Evolutionary conservation across 53 echinoderm and acorn worm genomes (phyloP), one percentile per base, ranked within the genome.

Genomic region (Glandiceps talaboti): DNA sequence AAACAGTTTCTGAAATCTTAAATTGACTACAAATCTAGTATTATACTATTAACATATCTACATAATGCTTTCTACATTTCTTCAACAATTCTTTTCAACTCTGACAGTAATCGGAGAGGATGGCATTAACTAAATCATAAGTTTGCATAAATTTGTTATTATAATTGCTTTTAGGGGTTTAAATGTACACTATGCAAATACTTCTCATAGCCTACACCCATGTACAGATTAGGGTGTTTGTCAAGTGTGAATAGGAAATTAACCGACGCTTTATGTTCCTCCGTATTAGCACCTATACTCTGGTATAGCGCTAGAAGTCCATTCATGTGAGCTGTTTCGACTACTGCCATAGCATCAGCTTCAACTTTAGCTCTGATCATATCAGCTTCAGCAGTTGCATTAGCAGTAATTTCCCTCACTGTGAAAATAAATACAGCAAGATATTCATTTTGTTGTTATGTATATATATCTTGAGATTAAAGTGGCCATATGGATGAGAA

Each of bases 251-350:
- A 30, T 31, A 91, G 83, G 88, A 88, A 88, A 75, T 91, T 83
- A 26, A 91, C 31, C 0, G 91, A 91, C 29, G 91, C 83, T 76
- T 88, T 91, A 86, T 91, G 91, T 26, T 86, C 78, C 31, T 88
- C 83, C 14, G 83, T 80, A 0, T 14, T 73, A 10, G 85, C 79
- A 29, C 78, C 73, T 27, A 88, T 64, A 27, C 33, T 77, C 12
- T 82, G 20, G 79, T 83, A 91, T 84, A 91, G 74, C 28, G 77
- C 26, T 29, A 77, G 33, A 1, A 91, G 75, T 26, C 91, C 91
- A 27, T 30, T 30, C 79, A 81, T 91, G 82, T 85, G 80, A 25
- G 91, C 88, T 10, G 33, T 80, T 74, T 91, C 88, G 1, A 81
- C n/a, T 26, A 74, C 30, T 25, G 91, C 88, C n/a, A 33, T 74